Evolutionary conservation across 2,888 invertebrate genomes (phyloP).

Genomic region (Ferdinandea cuprea): DNA sequence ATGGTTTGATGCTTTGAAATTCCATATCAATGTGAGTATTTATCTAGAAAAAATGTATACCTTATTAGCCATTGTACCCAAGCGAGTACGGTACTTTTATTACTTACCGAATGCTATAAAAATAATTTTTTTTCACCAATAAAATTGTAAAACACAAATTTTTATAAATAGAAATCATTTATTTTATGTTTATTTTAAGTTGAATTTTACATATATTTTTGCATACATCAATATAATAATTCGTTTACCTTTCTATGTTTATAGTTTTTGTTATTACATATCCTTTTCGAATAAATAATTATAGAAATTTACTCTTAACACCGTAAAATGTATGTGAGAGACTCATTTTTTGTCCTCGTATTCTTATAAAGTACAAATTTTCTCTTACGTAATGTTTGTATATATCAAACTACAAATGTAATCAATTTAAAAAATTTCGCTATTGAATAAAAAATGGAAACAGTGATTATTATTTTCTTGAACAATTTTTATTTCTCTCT

Average conservation of each 20-base stretch:
- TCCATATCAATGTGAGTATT: too few species aligned
- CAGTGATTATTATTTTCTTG: conserved; percentile 35
- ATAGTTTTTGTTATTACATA: conserved; percentile 33
- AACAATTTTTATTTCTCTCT: conserved; percentile 29
- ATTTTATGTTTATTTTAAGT: conserved; percentile 62
- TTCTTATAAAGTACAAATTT: conserved; percentile 20
- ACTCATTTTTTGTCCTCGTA: conserved; percentile 21
- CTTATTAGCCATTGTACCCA: too few species aligned
- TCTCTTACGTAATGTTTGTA: neutral
- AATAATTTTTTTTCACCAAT: too few species aligned
- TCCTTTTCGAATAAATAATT: conserved; percentile 22
- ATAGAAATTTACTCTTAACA: conserved; percentile 33
- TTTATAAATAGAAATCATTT: conserved; percentile 71
- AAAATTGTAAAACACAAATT: conserved; percentile 1
- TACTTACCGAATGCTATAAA: too few species aligned
- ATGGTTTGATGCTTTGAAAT: too few species aligned
- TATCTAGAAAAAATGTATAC: too few species aligned
- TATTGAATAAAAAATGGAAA: conserved; percentile 56
- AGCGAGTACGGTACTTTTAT: too few species aligned
- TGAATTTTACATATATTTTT: conserved; percentile 63
- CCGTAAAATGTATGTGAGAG: conserved; percentile 47
- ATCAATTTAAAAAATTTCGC: conserved; percentile 21
- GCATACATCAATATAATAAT: conserved; percentile 61
- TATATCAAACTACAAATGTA: conserved; percentile 39
- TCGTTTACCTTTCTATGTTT: conserved; percentile 20